phyloP scores from a whole-genome alignment of 2,797 vertebrate species.

The Lerista edwardsae region DNA sequence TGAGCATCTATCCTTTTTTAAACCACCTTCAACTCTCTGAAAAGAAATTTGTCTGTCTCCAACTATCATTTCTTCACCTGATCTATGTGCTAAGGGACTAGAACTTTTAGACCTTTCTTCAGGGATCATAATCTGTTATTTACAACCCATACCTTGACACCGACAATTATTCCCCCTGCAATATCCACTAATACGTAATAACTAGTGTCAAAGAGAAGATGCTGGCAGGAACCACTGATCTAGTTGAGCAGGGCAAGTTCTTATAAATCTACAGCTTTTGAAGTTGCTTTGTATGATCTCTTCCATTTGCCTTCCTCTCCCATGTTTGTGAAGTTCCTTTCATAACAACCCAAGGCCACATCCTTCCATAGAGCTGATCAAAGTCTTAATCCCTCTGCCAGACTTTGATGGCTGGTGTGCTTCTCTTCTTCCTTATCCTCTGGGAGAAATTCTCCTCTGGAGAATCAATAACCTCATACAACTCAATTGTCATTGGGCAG shows the following conservation, averaged over 20 bases:
- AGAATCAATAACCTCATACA: accelerated
- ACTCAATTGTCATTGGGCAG: not conserved
- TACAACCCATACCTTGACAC: not conserved
- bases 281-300: not conserved
- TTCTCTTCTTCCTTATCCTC: not conserved
- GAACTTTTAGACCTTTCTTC: not conserved
- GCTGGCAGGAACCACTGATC: not conserved
- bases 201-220: not conserved
- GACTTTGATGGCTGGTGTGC: not conserved
- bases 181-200: not conserved
- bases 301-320: not conserved
- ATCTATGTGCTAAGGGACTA: not conserved
- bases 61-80: not conserved
- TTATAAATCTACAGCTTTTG: not conserved
- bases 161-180: not conserved
- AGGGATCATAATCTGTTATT: not conserved
- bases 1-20: not conserved
- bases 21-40: not conserved
- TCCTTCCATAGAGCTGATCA: not conserved
- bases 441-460: not conserved
- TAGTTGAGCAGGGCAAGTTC: not conserved
- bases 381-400: not conserved
- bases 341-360: not conserved
- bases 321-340: not conserved
- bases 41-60: not conserved